Evolutionary conservation across 35 echinoderm and acorn worm genomes (phyloP), one percentile per base, ranked within the genome.

Genomic region (Hemicentrotus pulcherrimus): DNA sequence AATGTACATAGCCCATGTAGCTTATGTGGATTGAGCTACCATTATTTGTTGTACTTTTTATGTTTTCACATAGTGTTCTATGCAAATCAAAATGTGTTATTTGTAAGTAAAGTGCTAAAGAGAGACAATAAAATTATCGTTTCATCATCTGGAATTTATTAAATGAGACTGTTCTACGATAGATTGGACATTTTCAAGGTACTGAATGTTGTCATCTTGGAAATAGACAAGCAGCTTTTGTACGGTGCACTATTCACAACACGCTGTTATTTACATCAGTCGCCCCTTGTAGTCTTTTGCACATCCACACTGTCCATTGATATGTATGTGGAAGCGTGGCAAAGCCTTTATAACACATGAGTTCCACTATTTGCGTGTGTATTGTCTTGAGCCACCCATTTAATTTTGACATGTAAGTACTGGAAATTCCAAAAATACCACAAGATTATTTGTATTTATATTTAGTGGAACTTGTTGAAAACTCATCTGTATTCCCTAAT

Each of bases 1-100:
- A 30, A 90, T 33, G 10, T 28, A 88, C 19, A 33, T 10, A 14
- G n/a, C 46, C 13, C 45, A 90, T 32, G 4, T 10, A 14, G n/a
- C 46, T 45, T 90, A 90, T 32, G 4, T 33, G 32, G 88, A 16
- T 90, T 90, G 32, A 16, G 32, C 32, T 90, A 33, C 13, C 32
- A 90, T 90, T 28, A 47, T 33, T 90, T 90, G 46, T 90, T 33
- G 65, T 78, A 78, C 7, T 78, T 78, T 90, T 90, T 14, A 48
- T 93, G 48, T 93, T 41, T 31, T 93, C 41, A 93, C 41, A 93
- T 93, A 93, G 91, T 58, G 50, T 93, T 93, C 91, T 93, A 93
- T 93, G 91, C 91, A 93, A 93, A 93, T 24, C 13, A 93, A 15
- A 55, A 58, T 55, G 11, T 90, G n/a, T 90, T 90, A 16, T 47